Conservation (phyloP, 1,140 invertebrate genomes). For the Aphelinus atriplicis region DNA sequence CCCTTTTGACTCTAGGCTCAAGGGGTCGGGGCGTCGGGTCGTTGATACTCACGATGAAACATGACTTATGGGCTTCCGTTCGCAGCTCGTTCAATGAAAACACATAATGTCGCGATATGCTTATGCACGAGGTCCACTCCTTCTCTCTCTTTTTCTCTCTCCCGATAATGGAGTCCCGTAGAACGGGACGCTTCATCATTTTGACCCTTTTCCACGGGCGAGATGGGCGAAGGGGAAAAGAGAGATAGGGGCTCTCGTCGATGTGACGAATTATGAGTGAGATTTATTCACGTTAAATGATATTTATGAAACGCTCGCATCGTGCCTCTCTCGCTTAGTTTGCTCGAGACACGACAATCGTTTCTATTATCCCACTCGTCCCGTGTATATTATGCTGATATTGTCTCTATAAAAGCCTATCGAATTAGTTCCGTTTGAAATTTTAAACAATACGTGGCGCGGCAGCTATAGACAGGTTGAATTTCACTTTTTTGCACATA, state of each 20-base stretch:
- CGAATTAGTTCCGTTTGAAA: too few species aligned
- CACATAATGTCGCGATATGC: background rate
- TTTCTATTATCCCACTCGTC: too few species aligned
- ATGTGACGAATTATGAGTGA: constrained; percentile 17
- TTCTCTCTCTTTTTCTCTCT: background rate
- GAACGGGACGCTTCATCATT: constrained; percentile 26
- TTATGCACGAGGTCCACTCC: background rate
- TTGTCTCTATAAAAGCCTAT: too few species aligned
- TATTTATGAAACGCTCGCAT: constrained; percentile 3
- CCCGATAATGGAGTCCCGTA: constrained; percentile 12
- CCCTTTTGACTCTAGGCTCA: constrained; percentile 10
- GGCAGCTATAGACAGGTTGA: too few species aligned
- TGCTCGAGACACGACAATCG: background rate
- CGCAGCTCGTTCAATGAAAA: background rate
- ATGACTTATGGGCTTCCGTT: constrained; percentile 20
- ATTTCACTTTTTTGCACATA: too few species aligned
- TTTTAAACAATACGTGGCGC: too few species aligned
- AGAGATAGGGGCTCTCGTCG: background rate
- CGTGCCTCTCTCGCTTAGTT: background rate
- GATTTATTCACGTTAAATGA: constrained; percentile 26
- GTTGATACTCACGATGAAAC: background rate
- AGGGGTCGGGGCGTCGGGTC: background rate
- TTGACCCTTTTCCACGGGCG: constrained; percentile 18
- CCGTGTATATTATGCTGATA: too few species aligned
- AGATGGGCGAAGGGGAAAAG: background rate